phyloP scores from a whole-genome alignment of 2,113 vertebrate species.

The Piprites chloris region DNA sequence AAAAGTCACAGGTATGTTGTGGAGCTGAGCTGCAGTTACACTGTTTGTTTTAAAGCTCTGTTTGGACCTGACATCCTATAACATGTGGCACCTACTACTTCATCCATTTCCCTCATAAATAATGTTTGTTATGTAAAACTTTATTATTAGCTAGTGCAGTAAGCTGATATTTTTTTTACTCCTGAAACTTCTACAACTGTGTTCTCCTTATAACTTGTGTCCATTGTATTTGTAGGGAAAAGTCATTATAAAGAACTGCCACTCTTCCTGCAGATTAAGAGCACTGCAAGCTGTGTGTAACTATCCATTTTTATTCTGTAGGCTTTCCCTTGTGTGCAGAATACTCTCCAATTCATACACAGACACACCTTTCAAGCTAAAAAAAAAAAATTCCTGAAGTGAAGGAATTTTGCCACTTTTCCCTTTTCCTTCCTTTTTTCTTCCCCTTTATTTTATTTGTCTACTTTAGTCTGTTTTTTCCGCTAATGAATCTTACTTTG shows the following conservation, averaged over 20 bases:
- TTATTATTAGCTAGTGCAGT: neutral
- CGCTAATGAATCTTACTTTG: slow-evolving; percentile 31
- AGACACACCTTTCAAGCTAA: neutral
- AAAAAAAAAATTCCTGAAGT: neutral
- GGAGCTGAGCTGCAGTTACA: neutral
- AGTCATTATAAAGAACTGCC: neutral
- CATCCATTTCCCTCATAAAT: neutral
- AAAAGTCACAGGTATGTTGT: neutral
- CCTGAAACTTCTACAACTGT: neutral
- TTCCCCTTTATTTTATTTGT: neutral
- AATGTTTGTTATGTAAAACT: neutral
- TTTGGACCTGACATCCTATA: neutral
- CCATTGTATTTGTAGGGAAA: neutral
- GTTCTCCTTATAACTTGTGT: neutral
- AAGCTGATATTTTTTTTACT: neutral
- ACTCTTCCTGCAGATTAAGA: neutral
- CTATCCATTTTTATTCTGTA: neutral
- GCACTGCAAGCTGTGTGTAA: neutral
- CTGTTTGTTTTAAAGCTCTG: neutral
- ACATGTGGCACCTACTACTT: neutral
- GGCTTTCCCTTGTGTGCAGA: neutral
- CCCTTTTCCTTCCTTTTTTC: rapidly evolving
- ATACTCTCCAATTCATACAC: neutral
- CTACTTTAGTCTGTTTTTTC: neutral
- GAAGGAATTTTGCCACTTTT: neutral